phyloP scores from a whole-genome alignment of 2,797 vertebrate species.

The Simalia tracyae region DNA sequence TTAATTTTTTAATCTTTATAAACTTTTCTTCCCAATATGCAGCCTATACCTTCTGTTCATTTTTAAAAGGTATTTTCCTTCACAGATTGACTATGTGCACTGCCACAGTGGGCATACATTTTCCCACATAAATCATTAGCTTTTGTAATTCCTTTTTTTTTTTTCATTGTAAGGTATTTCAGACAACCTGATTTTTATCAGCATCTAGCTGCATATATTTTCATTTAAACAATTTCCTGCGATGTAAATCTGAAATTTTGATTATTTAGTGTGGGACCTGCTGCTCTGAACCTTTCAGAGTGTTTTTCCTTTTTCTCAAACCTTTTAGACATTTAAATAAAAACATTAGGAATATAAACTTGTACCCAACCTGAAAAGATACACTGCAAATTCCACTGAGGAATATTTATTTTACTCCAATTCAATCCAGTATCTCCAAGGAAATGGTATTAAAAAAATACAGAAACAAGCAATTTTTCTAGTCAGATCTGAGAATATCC shows the following conservation, averaged over 20 bases:
- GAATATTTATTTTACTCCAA: not conserved
- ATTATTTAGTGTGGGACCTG: not conserved
- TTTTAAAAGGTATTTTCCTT: not conserved
- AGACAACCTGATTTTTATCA: not conserved
- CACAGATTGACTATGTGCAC: not conserved
- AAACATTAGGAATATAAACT: not conserved
- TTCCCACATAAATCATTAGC: not conserved
- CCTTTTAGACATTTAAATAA: not conserved
- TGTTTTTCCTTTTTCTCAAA: not conserved
- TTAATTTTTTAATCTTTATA: not conserved
- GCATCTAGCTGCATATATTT: not conserved
- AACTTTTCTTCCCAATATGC: not conserved
- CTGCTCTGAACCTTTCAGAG: constrained; percentile 2
- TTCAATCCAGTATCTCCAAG: not conserved
- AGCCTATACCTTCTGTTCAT: not conserved
- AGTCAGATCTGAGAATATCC: not conserved
- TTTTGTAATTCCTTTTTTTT: not conserved
- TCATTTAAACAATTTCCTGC: not conserved
- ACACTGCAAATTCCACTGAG: not conserved
- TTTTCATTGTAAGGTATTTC: not conserved
- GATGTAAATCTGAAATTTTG: not conserved
- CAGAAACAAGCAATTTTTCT: not conserved
- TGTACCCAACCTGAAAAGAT: not conserved
- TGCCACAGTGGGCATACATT: not conserved
- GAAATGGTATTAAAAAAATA: not conserved